phyloP scores from a whole-genome alignment of 2,888 invertebrate species.

The Torymus texanus region DNA sequence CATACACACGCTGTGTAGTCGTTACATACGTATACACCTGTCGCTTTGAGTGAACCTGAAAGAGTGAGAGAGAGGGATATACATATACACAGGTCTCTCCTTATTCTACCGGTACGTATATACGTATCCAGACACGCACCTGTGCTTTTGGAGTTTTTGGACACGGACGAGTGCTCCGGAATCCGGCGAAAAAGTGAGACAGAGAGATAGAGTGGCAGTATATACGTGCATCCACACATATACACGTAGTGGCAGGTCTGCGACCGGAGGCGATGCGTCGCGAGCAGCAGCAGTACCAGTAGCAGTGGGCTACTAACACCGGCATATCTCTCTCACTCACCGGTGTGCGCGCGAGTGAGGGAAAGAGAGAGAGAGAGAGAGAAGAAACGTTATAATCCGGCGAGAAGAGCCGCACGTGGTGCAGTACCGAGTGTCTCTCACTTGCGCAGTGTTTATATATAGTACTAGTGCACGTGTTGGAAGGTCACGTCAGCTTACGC shows the following conservation, averaged over 20 bases:
- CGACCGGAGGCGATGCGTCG: not conserved
- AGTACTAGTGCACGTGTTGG: not conserved
- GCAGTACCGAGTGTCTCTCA: not conserved
- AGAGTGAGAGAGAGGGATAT: no score
- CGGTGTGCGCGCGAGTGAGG: not conserved
- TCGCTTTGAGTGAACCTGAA: no score
- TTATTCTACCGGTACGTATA: no score
- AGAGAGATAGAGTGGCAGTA: not conserved
- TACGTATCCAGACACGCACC: no score
- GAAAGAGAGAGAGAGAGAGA: no score
- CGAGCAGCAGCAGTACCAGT: no score
- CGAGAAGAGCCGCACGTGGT: not conserved
- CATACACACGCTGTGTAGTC: no score
- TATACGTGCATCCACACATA: not conserved
- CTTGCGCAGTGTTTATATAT: no score
- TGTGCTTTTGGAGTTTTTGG: no score
- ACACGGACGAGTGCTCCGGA: not conserved
- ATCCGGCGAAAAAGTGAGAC: not conserved
- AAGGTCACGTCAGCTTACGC: not conserved
- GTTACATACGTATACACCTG: not conserved
- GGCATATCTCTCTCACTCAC: no score
- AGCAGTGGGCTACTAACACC: not conserved
- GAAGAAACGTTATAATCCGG: no score
- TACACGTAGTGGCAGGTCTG: not conserved
- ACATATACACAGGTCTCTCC: no score